A percentile compares a stretch with the other conserved stretches of the same genome.
phyloP scores from a whole-genome alignment of 2,113 vertebrate genomes.

The Tyto alba region DNA sequence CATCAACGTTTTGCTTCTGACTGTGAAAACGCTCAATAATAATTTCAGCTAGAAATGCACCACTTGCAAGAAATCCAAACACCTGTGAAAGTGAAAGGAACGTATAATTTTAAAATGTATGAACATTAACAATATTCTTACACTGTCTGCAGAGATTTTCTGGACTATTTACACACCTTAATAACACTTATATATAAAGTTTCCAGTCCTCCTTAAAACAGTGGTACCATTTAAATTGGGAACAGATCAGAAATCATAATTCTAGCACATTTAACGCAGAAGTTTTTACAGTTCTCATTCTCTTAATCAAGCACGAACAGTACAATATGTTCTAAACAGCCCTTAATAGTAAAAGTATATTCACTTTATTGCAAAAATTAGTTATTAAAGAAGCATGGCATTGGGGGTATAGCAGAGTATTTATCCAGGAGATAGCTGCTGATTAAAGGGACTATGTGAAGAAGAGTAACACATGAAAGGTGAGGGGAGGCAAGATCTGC shows the following conservation, averaged over 20 bases:
- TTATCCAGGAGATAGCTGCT: not conserved
- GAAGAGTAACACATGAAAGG: not conserved
- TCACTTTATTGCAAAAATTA: not conserved
- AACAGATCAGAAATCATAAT: not conserved
- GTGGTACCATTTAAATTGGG: not conserved
- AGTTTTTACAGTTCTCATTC: not conserved
- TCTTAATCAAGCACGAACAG: not conserved
- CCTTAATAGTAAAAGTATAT: not conserved
- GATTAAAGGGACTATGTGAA: not conserved
- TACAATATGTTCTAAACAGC: not conserved
- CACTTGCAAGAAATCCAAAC: constrained; percentile 80
- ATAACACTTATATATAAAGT: rapidly evolving
- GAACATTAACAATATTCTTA: not conserved
- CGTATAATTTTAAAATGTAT: not conserved
- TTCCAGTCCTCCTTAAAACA: not conserved
- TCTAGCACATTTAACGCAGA: not conserved
- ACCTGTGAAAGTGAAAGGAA: constrained; percentile 63
- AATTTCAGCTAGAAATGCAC: constrained; percentile 67
- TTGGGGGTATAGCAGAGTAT: not conserved
- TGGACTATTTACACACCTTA: not conserved
- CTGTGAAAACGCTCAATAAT: rapidly evolving
- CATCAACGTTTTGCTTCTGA: rapidly evolving
- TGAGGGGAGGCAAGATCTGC: not conserved
- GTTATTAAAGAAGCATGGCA: not conserved
- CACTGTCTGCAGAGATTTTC: not conserved